Percentiles rank a stretch among this genome's conserved stretches.
Evolutionary conservation across 92 coral and sea anemone genomes (phyloP).

Genomic region (Metridium senile): DNA sequence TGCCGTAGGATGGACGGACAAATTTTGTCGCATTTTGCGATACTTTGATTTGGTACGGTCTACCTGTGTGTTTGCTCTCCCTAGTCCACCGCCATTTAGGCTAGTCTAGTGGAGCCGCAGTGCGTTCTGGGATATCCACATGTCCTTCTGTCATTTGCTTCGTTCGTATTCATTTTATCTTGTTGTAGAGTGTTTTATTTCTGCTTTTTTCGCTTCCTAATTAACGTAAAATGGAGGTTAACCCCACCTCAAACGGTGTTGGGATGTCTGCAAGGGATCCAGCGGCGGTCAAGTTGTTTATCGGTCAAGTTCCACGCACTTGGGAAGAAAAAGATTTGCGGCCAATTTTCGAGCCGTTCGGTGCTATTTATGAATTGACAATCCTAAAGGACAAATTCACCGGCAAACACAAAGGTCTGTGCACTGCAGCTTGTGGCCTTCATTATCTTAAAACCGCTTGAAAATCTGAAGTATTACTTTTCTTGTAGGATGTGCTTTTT

Average conservation of each 20-base stretch:
- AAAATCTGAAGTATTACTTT: slow-evolving; percentile 13
- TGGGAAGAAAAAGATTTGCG: slow-evolving; percentile 97
- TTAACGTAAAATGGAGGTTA: slow-evolving; percentile 49
- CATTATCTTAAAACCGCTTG: slow-evolving; percentile 3
- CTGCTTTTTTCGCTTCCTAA: slow-evolving; percentile 47
- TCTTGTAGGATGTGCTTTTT: slow-evolving; percentile 94
- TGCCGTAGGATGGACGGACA: too few relatives aligned
- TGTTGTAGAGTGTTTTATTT: slow-evolving; percentile 39
- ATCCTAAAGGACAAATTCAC: slow-evolving; percentile 91
- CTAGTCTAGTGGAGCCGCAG: too few relatives aligned
- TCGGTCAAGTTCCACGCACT: slow-evolving; percentile 97
- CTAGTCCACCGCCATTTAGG: neutral
- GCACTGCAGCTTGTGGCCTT: slow-evolving; percentile 9
- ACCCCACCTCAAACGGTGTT: slow-evolving; percentile 75
- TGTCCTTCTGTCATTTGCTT: slow-evolving; percentile 74
- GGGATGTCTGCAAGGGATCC: slow-evolving; percentile 73
- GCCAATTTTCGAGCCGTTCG: slow-evolving; percentile 93
- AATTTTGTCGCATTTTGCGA: too few relatives aligned
- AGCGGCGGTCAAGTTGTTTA: slow-evolving; percentile 85
- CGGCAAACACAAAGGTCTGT: slow-evolving; percentile 92
- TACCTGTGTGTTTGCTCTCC: slow-evolving; percentile 17
- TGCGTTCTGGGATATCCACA: slow-evolving; percentile 87
- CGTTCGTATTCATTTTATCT: slow-evolving; percentile 39
- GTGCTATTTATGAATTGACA: slow-evolving; percentile 87
- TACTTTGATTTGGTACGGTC: neutral